phyloP scores from a whole-genome alignment of 2,888 invertebrate species.

The Clivina fossor region DNA sequence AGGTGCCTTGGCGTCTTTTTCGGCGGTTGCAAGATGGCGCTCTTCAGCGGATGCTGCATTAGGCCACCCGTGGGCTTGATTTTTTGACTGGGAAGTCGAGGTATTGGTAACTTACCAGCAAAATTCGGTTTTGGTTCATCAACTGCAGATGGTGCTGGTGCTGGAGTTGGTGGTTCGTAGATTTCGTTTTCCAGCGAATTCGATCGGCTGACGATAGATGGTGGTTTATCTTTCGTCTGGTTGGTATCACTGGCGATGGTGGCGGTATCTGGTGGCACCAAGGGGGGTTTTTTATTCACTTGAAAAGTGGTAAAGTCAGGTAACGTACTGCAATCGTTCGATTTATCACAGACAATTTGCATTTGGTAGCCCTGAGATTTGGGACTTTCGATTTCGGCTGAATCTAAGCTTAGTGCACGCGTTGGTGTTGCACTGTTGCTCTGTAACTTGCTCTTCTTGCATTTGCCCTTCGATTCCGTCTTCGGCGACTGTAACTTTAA shows the following conservation, averaged over 20 bases:
- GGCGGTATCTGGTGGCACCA: constrained; percentile 37
- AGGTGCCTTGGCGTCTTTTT: constrained; percentile 38
- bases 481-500: constrained; percentile 29
- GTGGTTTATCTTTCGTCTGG: constrained; percentile 22
- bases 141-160: not conserved
- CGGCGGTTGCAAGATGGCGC: constrained; percentile 40
- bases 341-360: constrained; percentile 51
- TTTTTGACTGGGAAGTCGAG: constrained; percentile 44
- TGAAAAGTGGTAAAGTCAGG: constrained; percentile 55
- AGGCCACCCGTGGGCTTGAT: too few relatives aligned
- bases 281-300: constrained; percentile 41
- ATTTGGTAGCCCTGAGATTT: constrained; percentile 48
- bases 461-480: constrained; percentile 21
- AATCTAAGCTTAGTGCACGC: constrained; percentile 54
- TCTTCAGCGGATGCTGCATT: constrained; percentile 34
- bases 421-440: constrained; percentile 46
- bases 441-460: constrained; percentile 27
- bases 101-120: constrained; percentile 47
- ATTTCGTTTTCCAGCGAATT: constrained; percentile 23
- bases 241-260: constrained; percentile 18
- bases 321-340: constrained; percentile 47
- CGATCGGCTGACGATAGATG: constrained; percentile 11
- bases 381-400: constrained; percentile 39
- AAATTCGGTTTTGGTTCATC: constrained; percentile 24
- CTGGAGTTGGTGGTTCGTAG: constrained; percentile 14